These are phyloP conservation scores for Solen grandis DNA, from an alignment of 1,140 invertebrate genomes.

Conservation along the genomic window DNA sequence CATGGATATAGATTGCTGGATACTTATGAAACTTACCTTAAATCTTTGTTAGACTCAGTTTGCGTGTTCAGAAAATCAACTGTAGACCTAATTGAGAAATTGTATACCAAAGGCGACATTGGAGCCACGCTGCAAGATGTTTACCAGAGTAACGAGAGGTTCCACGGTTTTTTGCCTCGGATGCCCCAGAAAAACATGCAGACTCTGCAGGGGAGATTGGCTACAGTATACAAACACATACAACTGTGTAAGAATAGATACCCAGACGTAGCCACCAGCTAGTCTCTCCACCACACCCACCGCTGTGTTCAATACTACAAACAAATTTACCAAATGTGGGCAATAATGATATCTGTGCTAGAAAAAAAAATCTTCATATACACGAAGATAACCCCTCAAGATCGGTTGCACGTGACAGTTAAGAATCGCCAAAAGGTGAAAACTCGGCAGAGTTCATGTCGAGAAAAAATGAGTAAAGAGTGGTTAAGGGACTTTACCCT, in stretches of 20 bases:
- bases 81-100: conserved; percentile 46
- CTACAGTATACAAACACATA: conserved; percentile 63
- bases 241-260: conserved; percentile 57
- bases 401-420: too few relatives aligned
- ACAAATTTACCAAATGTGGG: too few relatives aligned
- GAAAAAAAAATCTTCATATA: too few relatives aligned
- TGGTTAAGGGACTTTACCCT: too few relatives aligned
- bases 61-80: conserved; percentile 81
- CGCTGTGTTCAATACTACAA: too few relatives aligned
- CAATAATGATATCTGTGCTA: too few relatives aligned
- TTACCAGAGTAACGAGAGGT: conserved; percentile 49
- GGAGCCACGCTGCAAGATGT: conserved; percentile 56
- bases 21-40: conserved; percentile 93
- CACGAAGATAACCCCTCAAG: too few relatives aligned
- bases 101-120: conserved; percentile 51
- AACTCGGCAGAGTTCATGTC: too few relatives aligned
- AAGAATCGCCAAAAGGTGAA: too few relatives aligned
- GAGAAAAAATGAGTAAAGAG: too few relatives aligned
- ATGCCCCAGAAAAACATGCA: conserved; percentile 58
- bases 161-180: conserved; percentile 54
- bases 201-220: conserved; percentile 60
- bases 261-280: too few relatives aligned
- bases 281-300: neutral
- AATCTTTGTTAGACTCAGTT: conserved; percentile 87
- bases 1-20: conserved; percentile 92